Percentiles rank a stretch among this genome's conserved stretches.
These are phyloP conservation scores for Trachelus tabidus DNA, from an alignment of 2,888 invertebrate species.

Conservation along the genomic window DNA sequence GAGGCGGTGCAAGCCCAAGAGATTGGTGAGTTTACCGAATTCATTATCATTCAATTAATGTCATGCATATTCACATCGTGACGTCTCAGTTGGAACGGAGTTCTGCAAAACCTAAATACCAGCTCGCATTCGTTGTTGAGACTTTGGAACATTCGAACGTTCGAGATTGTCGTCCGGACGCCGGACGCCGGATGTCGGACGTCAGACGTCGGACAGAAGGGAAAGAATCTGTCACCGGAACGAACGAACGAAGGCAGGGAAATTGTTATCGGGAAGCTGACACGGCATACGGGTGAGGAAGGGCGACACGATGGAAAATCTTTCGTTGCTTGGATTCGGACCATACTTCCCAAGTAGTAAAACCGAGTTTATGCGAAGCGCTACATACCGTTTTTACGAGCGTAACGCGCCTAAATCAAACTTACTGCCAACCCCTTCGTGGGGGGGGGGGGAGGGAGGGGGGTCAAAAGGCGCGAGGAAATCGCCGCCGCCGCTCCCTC, in stretches of 20 bases:
- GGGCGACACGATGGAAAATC: background rate
- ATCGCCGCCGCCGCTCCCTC: background rate
- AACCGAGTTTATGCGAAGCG: background rate
- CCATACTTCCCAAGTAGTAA: conserved; percentile 1
- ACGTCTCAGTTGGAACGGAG: conserved; percentile 36
- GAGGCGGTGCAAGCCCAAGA: conserved; percentile 4
- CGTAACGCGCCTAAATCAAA: conserved; percentile 10
- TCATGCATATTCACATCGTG: conserved; percentile 45
- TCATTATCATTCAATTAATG: conserved; percentile 44
- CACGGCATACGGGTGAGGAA: too few species aligned
- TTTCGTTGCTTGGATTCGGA: background rate
- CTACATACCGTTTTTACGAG: conserved; percentile 5
- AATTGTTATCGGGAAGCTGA: too few species aligned
- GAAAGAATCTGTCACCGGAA: too few species aligned
- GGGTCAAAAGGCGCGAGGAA: background rate
- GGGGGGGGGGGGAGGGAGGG: background rate
- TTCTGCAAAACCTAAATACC: conserved; percentile 3
- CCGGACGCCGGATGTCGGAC: too few species aligned
- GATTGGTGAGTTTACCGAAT: conserved; percentile 37
- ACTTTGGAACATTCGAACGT: background rate
- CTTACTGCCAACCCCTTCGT: conserved; percentile 6
- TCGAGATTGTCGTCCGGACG: too few species aligned
- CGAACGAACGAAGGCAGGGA: too few species aligned
- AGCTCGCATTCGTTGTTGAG: background rate
- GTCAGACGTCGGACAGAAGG: too few species aligned